A percentile compares a stretch with the other conserved stretches of the same genome.
Conservation (phyloP, 2,113 vertebrate genomes). For the Lathamus discolor region DNA sequence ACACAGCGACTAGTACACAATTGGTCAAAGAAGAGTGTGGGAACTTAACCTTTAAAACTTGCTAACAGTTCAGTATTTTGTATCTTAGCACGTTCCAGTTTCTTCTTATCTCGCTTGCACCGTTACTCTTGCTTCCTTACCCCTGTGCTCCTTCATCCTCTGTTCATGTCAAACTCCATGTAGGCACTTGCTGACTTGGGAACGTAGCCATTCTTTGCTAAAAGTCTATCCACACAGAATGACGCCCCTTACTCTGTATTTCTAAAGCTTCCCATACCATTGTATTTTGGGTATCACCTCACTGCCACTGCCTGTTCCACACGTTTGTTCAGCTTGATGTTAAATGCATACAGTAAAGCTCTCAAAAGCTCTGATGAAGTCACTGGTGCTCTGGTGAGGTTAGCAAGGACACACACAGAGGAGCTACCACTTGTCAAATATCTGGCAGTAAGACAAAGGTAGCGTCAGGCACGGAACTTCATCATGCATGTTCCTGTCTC, state of each 20-base stretch:
- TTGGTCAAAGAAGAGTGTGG: no score
- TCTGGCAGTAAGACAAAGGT: not conserved
- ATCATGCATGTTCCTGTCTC: not conserved
- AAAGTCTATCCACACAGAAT: no score
- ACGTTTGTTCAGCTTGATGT: not conserved
- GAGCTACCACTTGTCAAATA: not conserved
- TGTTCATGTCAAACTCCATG: no score
- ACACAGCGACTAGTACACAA: no score
- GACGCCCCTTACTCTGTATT: not conserved
- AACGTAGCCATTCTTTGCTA: no score
- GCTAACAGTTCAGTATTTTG: no score
- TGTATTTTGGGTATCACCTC: not conserved
- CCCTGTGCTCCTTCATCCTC: no score
- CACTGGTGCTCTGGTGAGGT: not conserved
- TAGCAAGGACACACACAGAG: not conserved
- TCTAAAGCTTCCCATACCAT: not conserved
- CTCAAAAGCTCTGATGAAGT: not conserved
- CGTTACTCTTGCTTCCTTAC: no score
- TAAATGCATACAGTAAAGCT: not conserved
- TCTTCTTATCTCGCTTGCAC: no score
- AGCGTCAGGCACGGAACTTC: not conserved
- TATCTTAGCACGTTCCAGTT: no score
- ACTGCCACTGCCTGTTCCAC: not conserved
- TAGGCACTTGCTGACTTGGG: no score
- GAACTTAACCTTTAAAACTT: no score